Evolutionary conservation across 2,797 vertebrate genomes (phyloP), one percentile per base, ranked within the genome.

Genomic region (Heliangelus exortis): DNA sequence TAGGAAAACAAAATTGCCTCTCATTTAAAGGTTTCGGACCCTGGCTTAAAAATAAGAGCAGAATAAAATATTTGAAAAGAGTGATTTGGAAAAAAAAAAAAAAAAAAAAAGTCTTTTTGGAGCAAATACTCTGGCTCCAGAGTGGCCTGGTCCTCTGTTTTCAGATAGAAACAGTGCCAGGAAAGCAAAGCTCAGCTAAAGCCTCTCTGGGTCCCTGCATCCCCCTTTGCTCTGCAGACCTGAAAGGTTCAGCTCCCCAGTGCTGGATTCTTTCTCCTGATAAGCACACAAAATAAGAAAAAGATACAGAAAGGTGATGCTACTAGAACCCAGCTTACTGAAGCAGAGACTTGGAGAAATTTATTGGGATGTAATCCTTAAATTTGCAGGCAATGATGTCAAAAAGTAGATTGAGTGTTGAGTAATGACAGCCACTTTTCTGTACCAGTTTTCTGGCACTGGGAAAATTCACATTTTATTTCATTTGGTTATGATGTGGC

Each of bases 1-100:
- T 96, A 96, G 91, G 94, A 96, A 97, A 97, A 97, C 97, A 98
- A 97, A 97, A 97, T 97, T 97, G 95, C 92, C 89, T 90, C 76
- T 16, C 75, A 93, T 91, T 95, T 86, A 91, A 95, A 97, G 69
- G 91, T 87, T 94, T 73, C n/a, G 50, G 80, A 92, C 94, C 93
- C 75, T 20, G 0, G 71, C 69, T 94, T 67, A 34, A 80, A 90
- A 78, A 61, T n/a, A 87, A 90, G 71, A 74, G 13, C 33, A 6
- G 33, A 74, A 88, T 55, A 53, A 80, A 90, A 84, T 80, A 73
- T 91, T 82, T 88, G 58, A 66, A 96, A 92, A 55, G 58, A 39
- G 36, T 4, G 36, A 39, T 82, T 92, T 88, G 77, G 89, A 26
- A 33, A 50, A 84, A 82, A 84, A 82, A 28, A 33, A 50, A 84